Percentiles rank a stretch among this genome's conserved stretches.
Conservation (phyloP, 2,113 vertebrate species). For the Psammodynastes pulverulentus region DNA sequence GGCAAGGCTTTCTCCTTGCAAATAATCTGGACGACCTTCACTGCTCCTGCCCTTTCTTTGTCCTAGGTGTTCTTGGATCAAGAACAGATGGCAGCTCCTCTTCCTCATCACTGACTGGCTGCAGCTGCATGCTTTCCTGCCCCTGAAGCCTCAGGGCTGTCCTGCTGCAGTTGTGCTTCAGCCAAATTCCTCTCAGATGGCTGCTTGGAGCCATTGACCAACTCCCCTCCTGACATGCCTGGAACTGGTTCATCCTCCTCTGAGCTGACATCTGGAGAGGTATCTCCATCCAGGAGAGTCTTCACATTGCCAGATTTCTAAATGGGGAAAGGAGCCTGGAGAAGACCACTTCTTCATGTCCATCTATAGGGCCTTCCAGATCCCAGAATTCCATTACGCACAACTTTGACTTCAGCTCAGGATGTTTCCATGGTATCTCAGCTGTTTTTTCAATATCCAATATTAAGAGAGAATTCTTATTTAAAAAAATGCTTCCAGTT, state of each 20-base stretch:
- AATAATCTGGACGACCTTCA: neutral
- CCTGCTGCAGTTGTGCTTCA: neutral
- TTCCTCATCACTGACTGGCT: neutral
- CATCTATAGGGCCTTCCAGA: neutral
- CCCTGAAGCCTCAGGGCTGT: neutral
- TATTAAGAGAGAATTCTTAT: neutral
- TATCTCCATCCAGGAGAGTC: neutral
- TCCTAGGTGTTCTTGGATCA: neutral
- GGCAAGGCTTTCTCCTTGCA: neutral
- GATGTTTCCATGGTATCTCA: neutral
- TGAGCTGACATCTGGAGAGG: neutral
- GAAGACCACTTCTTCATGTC: neutral
- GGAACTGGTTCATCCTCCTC: neutral
- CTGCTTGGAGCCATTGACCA: neutral
- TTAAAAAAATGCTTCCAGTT: neutral
- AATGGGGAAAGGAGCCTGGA: neutral
- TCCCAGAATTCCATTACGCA: neutral
- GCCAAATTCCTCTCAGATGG: neutral
- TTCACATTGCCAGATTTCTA: neutral
- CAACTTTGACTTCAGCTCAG: neutral
- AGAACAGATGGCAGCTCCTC: neutral
- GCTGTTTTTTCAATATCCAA: neutral
- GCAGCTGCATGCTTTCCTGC: neutral
- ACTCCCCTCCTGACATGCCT: neutral
- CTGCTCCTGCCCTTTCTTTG: neutral